Evolutionary conservation across 2,888 invertebrate species (phyloP), one percentile per base, ranked within the genome.

Genomic region (Drosophila stalkeri): DNA sequence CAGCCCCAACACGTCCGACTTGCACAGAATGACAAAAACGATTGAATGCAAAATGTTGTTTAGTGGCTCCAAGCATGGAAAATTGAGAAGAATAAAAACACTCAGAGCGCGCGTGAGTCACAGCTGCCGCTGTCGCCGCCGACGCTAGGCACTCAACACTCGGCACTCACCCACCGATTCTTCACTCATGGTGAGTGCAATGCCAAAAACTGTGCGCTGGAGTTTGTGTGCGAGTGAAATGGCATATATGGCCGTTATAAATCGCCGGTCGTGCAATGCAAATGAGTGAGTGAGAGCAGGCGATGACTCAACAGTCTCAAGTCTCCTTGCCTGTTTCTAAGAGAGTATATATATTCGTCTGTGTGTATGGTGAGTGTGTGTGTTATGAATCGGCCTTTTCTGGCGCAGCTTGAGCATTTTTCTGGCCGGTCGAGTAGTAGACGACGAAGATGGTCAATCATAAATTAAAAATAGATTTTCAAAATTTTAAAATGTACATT

Each of bases 271-370:
- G 71, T 55, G 55, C 43, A 80, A 87, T 88, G 90, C 86, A 86
- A 83, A 90, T 83, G 86, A 83, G 90, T 76, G 86, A 86, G 83
- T 77, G 90, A 90, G 90, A 86, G 85, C 82, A 80, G 72, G 65
- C 76, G 86, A 88, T 90, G 86, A 86, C 89, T 86, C 86, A 90
- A 90, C 83, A 69, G 49, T 73, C 65, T 62, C 66, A 64, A 69
- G 75, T 74, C 81, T 81, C 61, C 60, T 68, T 68, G 72, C 60
- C 55, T 60, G 64, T 39, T 57, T 52, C 51, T 49, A 52, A 44
- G 47, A 41, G 35, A 35, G 35, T 35, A 14, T 51, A 18, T 33
- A 31, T n/a, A 16, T 27, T 1, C 14, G 3, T 12, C 2, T 33
- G 31, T 64, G 31, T 69, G 46, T 14, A 16, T 16, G 37, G 14